Percentiles rank a stretch among this genome's conserved stretches.
Evolutionary conservation across 2,888 invertebrate genomes (phyloP).

Genomic region (Idaea biselata): DNA sequence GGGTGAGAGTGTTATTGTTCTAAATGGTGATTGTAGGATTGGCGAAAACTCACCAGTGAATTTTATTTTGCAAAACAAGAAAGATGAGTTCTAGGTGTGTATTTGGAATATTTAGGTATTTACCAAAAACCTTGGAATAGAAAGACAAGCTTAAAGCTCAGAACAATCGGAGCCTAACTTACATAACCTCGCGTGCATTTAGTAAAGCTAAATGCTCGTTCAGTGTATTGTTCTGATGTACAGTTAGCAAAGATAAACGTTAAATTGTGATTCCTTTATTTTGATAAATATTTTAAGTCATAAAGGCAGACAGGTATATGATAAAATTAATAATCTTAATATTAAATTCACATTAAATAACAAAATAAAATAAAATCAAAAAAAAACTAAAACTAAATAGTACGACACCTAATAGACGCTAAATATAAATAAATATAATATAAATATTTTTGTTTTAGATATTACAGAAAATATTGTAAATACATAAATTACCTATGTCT

Average conservation of each 20-base stretch:
- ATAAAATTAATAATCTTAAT: too few species aligned
- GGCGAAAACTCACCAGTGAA: not conserved
- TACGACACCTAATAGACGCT: too few species aligned
- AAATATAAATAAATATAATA: too few species aligned
- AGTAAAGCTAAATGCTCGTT: slow-evolving; percentile 49
- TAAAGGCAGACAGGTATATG: too few species aligned
- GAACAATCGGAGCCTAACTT: slow-evolving; percentile 34
- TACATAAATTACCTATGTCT: too few species aligned
- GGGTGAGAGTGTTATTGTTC: too few species aligned
- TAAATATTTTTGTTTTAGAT: too few species aligned
- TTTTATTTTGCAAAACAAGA: not conserved
- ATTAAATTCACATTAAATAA: too few species aligned
- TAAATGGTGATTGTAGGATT: not conserved
- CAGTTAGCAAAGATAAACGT: slow-evolving; percentile 35
- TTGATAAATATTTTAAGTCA: too few species aligned
- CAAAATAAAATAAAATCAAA: too few species aligned
- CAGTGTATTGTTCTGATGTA: slow-evolving; percentile 52
- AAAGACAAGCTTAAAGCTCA: slow-evolving; percentile 23
- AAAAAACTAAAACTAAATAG: too few species aligned
- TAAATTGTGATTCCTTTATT: not conserved
- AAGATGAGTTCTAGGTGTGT: slow-evolving; percentile 9
- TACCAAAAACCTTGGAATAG: slow-evolving; percentile 24
- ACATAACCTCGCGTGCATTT: slow-evolving; percentile 56
- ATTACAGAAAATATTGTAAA: too few species aligned
- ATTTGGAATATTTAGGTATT: slow-evolving; percentile 7